Conservation (phyloP, 2,888 invertebrate species). For the Polymixis flavicincta region DNA sequence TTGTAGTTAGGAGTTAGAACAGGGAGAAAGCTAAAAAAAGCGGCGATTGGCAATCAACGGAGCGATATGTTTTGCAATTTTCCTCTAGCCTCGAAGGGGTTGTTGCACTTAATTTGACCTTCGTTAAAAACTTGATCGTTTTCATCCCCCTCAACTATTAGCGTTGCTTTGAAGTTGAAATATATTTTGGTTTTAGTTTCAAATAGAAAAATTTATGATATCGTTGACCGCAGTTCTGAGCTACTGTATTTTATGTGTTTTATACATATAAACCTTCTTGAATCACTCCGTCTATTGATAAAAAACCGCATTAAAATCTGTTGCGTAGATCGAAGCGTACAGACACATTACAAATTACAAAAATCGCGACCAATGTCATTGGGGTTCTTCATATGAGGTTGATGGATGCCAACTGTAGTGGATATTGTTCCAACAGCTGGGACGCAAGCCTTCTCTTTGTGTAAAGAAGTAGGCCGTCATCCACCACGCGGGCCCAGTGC, state of each 20-base stretch:
- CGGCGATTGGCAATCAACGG: slow-evolving; percentile 50
- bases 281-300: no score
- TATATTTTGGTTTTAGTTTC: neutral
- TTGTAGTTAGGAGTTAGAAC: slow-evolving; percentile 17
- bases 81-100: slow-evolving; percentile 27
- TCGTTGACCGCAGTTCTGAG: neutral
- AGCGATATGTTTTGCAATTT: slow-evolving; percentile 54
- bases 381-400: neutral
- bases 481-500: no score
- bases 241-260: neutral
- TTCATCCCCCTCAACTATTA: neutral
- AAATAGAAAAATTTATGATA: neutral
- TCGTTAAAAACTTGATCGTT: slow-evolving; percentile 46
- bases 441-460: no score
- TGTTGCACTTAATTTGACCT: slow-evolving; percentile 53
- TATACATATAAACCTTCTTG: no score
- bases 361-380: neutral
- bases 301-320: no score
- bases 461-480: no score
- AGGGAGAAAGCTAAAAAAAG: slow-evolving; percentile 40
- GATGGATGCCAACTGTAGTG: no score
- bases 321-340: no score
- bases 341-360: no score
- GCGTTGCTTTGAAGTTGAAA: neutral
- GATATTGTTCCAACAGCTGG: no score